Conservation (phyloP, 2,113 vertebrate genomes). For the Dipodomys stephensi region DNA sequence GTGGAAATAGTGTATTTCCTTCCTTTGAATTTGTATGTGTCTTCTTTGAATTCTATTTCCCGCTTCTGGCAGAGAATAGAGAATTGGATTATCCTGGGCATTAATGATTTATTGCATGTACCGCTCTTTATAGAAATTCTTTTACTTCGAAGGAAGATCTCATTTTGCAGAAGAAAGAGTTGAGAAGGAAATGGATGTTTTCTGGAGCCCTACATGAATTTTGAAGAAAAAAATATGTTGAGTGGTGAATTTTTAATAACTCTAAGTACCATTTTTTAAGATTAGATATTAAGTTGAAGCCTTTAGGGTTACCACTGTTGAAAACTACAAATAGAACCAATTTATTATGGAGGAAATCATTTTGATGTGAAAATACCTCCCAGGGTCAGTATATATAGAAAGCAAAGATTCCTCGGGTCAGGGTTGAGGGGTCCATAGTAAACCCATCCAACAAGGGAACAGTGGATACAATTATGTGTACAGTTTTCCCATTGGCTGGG, state of each 20-base stretch:
- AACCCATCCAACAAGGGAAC: constrained; percentile 52
- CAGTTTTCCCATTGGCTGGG: background rate
- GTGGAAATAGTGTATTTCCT: constrained; percentile 30
- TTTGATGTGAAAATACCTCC: constrained; percentile 60
- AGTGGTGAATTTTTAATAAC: constrained; percentile 67
- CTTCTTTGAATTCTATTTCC: constrained; percentile 57
- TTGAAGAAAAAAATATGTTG: constrained; percentile 61
- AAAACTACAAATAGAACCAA: constrained; percentile 60
- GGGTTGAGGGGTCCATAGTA: background rate
- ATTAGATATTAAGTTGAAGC: constrained; percentile 21
- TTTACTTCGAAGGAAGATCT: constrained; percentile 71
- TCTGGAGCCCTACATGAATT: constrained; percentile 56
- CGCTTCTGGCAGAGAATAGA: constrained; percentile 42
- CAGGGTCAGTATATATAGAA: constrained; percentile 30
- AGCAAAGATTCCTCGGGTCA: constrained; percentile 28
- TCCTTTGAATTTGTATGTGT: background rate
- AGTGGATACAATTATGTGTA: background rate
- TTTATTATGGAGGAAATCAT: constrained; percentile 64
- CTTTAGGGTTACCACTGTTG: constrained; percentile 51
- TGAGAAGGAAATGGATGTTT: constrained; percentile 72
- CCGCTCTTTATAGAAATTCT: constrained; percentile 69
- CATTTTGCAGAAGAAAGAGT: constrained; percentile 34
- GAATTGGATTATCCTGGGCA: constrained; percentile 51
- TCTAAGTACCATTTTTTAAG: constrained; percentile 72
- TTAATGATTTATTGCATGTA: constrained; percentile 70